Evolutionary conservation across 2,888 invertebrate genomes (phyloP).

Genomic region (Papilio gigon): DNA sequence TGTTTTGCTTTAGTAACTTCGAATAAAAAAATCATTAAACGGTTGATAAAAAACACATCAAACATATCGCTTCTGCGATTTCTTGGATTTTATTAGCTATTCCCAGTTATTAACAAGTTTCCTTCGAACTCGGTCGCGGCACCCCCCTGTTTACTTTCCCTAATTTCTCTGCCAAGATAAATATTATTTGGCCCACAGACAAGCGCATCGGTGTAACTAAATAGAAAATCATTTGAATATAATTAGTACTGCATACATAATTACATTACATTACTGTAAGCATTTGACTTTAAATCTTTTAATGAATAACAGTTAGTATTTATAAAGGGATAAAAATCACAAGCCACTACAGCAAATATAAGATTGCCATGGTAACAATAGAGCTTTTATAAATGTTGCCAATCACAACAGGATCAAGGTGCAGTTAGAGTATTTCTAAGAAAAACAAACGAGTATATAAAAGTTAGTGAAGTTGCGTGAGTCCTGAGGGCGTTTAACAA

Average conservation of each 20-base stretch:
- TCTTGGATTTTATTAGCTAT: conserved; percentile 46
- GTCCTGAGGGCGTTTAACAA: conserved; percentile 55
- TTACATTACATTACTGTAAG: too few species aligned
- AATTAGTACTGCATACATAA: conserved; percentile 13
- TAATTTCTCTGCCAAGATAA: conserved; percentile 42
- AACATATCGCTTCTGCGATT: conserved; percentile 41
- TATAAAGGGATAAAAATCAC: too few species aligned
- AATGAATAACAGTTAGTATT: too few species aligned
- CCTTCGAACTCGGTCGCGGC: conserved; percentile 45
- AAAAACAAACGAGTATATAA: conserved; percentile 8
- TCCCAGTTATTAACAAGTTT: conserved; percentile 48
- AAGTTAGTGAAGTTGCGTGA: conserved; percentile 25
- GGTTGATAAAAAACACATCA: conserved; percentile 10
- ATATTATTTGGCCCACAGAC: conserved; percentile 33
- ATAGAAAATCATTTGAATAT: conserved; percentile 22
- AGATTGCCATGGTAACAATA: too few species aligned
- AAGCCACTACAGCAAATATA: too few species aligned
- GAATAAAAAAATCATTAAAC: not conserved
- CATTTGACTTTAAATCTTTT: too few species aligned
- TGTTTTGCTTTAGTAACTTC: not conserved
- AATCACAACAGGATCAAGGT: too few species aligned
- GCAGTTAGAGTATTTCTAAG: not conserved
- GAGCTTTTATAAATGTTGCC: too few species aligned
- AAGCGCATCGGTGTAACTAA: conserved; percentile 21
- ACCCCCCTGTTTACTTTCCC: conserved; percentile 40